Evolutionary conservation across 2,888 invertebrate genomes (phyloP), one percentile per base, ranked within the genome.

Genomic region (Himalopsyche tibetana): DNA sequence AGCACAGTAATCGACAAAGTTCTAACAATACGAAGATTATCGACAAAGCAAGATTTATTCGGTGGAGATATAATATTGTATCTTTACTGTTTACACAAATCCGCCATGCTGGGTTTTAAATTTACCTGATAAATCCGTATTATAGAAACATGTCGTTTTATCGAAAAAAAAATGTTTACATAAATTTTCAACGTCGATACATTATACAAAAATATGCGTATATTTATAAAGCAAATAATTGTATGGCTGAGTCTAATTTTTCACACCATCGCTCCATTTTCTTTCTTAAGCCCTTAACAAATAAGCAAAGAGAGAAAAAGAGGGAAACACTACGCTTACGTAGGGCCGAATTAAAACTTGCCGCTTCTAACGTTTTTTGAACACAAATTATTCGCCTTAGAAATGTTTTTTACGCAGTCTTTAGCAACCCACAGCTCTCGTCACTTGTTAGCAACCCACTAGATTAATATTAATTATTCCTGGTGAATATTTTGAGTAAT

Each of bases 321-420:
- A 51, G 15, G 51, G 15, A 9, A 19, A 19, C 63, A 63, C 63
- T 8, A 63, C 63, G 63, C 63, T 63, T 63, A 63, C 63, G 63
- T 63, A 63, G 19, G n/a, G 28, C 63, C 28, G 28, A 63, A 63
- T 63, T 63, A 63, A 63, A 63, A 19, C 8, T 28, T 63, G 63
- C 63, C 63, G n/a, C 19, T 63, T 63, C n/a, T 28, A 63, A 63
- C 63, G 63, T 63, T 63, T 56, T 63, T 63, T 63, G 63, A 63
- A 28, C 6, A 15, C 63, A 19, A 63, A 63, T 51, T 51, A 51
- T 63, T 63, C 19, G 63, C 19, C 19, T 63, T 63, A 28, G 63
- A 63, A 63, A 63, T 63, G 63, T 63, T 63, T 63, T 63, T 63
- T n/a, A 28, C 19, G 9, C 19, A n/a, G 63, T 19, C 11, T 19